Conservation (phyloP, 2,797 vertebrate species). For the Denticeps clupeoides region DNA sequence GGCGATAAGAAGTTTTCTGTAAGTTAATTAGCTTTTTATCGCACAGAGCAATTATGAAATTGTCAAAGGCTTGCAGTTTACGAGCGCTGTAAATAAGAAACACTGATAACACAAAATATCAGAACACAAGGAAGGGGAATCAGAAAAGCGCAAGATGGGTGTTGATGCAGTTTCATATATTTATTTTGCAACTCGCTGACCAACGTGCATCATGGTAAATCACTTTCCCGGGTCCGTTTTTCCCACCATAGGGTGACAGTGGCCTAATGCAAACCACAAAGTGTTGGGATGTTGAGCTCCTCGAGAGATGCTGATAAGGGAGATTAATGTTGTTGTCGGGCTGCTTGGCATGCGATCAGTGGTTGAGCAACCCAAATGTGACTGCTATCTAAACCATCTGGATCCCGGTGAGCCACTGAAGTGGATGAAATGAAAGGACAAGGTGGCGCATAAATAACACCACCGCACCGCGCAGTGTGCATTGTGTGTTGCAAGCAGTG, state of each 20-base stretch:
- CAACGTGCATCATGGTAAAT: too few species aligned
- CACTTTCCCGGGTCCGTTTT: slow-evolving; percentile 43
- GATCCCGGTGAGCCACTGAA: slow-evolving; percentile 49
- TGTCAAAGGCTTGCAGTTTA: slow-evolving; percentile 47
- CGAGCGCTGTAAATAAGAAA: slow-evolving; percentile 38
- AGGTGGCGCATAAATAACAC: slow-evolving; percentile 58
- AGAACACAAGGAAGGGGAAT: background rate
- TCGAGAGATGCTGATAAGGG: slow-evolving; percentile 67
- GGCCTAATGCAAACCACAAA: slow-evolving; percentile 52
- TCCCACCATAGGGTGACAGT: slow-evolving; percentile 54
- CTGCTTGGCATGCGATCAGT: slow-evolving; percentile 59
- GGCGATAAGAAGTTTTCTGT: slow-evolving; percentile 62
- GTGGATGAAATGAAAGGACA: slow-evolving; percentile 58
- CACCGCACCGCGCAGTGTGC: slow-evolving; percentile 30
- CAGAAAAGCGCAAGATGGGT: too few species aligned
- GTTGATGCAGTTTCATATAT: too few species aligned
- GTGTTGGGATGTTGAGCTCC: slow-evolving; percentile 51
- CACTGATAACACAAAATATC: background rate
- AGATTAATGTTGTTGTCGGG: slow-evolving; percentile 74
- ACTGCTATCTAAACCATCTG: slow-evolving; percentile 67
- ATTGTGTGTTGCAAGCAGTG: background rate
- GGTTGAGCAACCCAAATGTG: slow-evolving; percentile 63
- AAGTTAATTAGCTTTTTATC: slow-evolving; percentile 76
- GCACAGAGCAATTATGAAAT: slow-evolving; percentile 61
- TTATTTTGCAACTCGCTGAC: too few species aligned